These are phyloP conservation scores for Chouioia cunea DNA, from an alignment of 2,888 invertebrate genomes.

Conservation along the genomic window DNA sequence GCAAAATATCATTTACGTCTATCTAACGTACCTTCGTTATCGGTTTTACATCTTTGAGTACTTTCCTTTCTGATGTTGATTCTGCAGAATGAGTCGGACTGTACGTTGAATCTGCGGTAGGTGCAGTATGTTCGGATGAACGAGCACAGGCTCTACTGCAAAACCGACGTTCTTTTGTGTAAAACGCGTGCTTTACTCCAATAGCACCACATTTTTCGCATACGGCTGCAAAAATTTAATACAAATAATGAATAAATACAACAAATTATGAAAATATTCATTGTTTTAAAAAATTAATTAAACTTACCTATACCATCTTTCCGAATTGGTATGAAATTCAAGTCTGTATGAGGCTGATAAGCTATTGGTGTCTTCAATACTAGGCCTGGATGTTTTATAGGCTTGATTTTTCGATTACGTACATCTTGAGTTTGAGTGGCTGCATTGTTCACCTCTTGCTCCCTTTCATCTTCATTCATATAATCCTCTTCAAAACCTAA, in stretches of 20 bases:
- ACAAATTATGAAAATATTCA: conserved; percentile 43
- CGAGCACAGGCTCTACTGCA: conserved; percentile 86
- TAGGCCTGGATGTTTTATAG: conserved; percentile 80
- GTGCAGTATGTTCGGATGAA: conserved; percentile 61
- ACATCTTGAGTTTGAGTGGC: conserved; percentile 72
- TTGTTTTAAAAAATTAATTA: conserved; percentile 14
- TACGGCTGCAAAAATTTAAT: conserved; percentile 72
- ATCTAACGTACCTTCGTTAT: conserved; percentile 26
- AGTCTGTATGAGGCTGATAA: conserved; percentile 83
- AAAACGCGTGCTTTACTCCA: conserved; percentile 88
- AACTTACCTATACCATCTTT: conserved; percentile 90
- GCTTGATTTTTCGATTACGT: conserved; percentile 77
- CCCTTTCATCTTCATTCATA: conserved; percentile 69
- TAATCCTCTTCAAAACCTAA: conserved; percentile 67
- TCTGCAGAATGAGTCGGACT: conserved; percentile 63
- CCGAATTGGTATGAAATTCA: conserved; percentile 87
- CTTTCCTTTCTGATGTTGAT: conserved; percentile 53
- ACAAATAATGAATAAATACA: not conserved
- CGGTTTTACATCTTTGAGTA: conserved; percentile 51
- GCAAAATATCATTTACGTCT: not conserved
- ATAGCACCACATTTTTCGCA: conserved; percentile 88
- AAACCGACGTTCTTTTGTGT: conserved; percentile 84
- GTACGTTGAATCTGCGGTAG: conserved; percentile 58
- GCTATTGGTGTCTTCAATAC: conserved; percentile 84
- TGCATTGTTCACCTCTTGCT: conserved; percentile 70